phyloP scores from a whole-genome alignment of 2,888 invertebrate genomes.

The Glaucopsyche alexis region DNA sequence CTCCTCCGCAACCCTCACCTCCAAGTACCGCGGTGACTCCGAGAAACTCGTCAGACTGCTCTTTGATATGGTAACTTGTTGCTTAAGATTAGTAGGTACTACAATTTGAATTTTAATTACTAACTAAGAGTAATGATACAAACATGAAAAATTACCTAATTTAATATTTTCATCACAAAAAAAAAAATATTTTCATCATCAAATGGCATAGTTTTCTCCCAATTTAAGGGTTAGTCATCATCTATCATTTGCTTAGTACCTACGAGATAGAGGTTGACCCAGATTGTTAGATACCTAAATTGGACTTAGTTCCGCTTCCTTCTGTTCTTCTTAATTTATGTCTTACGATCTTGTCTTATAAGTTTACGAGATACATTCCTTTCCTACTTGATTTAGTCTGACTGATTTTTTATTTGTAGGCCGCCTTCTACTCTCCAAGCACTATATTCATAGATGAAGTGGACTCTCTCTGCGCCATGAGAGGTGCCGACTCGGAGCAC shows the following conservation, averaged over 20 bases:
- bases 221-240: background rate
- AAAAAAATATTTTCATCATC: background rate
- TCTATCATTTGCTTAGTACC: background rate
- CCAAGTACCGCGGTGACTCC: constrained; percentile 94
- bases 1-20: constrained; percentile 91
- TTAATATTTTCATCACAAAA: background rate
- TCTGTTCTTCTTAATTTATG: too few species aligned
- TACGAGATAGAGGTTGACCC: background rate
- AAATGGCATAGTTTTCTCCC: background rate
- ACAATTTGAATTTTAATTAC: too few species aligned
- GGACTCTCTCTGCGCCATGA: constrained; percentile 89
- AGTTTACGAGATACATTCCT: background rate
- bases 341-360: too few species aligned
- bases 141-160: too few species aligned
- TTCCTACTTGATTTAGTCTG: background rate
- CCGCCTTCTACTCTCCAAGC: constrained; percentile 92
- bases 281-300: background rate
- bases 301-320: background rate
- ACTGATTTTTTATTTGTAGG: constrained; percentile 63
- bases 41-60: constrained; percentile 92
- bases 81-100: background rate
- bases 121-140: too few species aligned
- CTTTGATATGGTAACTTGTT: constrained; percentile 87
- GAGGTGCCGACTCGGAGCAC: constrained; percentile 92
- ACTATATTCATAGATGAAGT: constrained; percentile 96